phyloP scores from a whole-genome alignment of 2,797 vertebrate genomes.

The Enoplosus armatus region DNA sequence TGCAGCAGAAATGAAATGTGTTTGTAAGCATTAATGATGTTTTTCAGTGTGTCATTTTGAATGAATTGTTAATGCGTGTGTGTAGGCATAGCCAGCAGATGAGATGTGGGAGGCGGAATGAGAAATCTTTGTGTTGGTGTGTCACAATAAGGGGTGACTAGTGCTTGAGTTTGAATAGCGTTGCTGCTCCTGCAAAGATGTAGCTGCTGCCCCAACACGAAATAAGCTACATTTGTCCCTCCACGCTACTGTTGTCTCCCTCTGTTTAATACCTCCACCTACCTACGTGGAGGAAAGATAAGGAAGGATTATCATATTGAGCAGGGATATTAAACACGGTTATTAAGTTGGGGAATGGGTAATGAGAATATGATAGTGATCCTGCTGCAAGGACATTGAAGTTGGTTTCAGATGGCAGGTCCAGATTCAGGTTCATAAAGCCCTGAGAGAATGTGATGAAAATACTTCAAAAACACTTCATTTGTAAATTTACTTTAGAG shows the following conservation, averaged over 20 bases:
- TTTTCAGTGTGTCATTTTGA: conserved; percentile 30
- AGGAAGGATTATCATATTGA: conserved; percentile 68
- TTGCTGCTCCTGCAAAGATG: conserved; percentile 45
- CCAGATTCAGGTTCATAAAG: conserved; percentile 53
- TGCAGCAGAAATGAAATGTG: conserved; percentile 11
- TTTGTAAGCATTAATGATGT: conserved; percentile 39
- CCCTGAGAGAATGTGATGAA: conserved; percentile 20
- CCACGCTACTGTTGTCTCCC: conserved; percentile 48
- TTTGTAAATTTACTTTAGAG: conserved; percentile 26
- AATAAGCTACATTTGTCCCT: conserved; percentile 59
- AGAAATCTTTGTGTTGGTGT: conserved; percentile 58
- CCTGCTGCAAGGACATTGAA: conserved; percentile 61
- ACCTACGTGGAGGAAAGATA: conserved; percentile 68
- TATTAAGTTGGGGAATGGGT: conserved; percentile 73
- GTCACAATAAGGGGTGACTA: conserved; percentile 53
- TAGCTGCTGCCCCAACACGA: conserved; percentile 37
- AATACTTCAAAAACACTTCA: conserved; percentile 31
- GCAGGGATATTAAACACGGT: conserved; percentile 70
- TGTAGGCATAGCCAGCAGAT: conserved; percentile 67
- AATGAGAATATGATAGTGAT: conserved; percentile 76
- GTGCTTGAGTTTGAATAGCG: conserved; percentile 65
- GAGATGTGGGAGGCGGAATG: conserved; percentile 73
- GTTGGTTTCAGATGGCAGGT: conserved; percentile 52
- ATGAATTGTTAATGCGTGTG: conserved; percentile 44
- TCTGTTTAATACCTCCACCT: conserved; percentile 69